phyloP scores from a whole-genome alignment of 2,888 invertebrate species.

The Andrena haemorrhoa region DNA sequence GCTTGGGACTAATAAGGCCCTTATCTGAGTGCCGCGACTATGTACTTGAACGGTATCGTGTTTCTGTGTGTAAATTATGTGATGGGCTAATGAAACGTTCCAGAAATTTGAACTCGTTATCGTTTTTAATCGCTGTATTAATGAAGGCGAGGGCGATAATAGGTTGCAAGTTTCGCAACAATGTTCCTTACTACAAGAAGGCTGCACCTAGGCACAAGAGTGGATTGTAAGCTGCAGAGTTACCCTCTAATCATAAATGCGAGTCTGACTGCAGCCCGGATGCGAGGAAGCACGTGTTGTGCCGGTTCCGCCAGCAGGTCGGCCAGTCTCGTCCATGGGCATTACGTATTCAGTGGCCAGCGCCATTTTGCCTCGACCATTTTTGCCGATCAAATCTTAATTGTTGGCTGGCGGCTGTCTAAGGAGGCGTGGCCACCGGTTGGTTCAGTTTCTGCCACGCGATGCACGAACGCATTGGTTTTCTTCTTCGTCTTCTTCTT shows the following conservation, averaged over 20 bases:
- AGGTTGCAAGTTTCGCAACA: conserved; percentile 26
- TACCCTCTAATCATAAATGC: conserved; percentile 63
- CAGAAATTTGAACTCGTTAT: neutral
- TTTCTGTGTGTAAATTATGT: neutral
- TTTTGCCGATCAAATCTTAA: conserved; percentile 85
- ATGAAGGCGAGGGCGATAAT: neutral
- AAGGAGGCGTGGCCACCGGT: conserved; percentile 84
- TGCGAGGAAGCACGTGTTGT: conserved; percentile 64
- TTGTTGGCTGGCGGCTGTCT: conserved; percentile 85
- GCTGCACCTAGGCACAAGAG: conserved; percentile 17
- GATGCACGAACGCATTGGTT: conserved; percentile 83
- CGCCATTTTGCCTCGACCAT: conserved; percentile 85
- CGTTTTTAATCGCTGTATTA: neutral
- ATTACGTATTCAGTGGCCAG: conserved; percentile 84
- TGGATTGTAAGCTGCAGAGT: conserved; percentile 38
- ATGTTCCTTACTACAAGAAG: neutral
- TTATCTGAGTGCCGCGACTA: neutral
- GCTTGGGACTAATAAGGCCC: neutral
- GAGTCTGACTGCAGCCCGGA: conserved; percentile 59
- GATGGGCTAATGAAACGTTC: neutral
- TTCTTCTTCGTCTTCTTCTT: conserved; percentile 72
- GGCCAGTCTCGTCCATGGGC: conserved; percentile 66
- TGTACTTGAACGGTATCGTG: neutral
- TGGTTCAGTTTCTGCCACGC: conserved; percentile 84
- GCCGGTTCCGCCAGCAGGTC: conserved; percentile 61